phyloP scores from a whole-genome alignment of 1,140 invertebrate genomes.

The Atopsyche davidsoni region DNA sequence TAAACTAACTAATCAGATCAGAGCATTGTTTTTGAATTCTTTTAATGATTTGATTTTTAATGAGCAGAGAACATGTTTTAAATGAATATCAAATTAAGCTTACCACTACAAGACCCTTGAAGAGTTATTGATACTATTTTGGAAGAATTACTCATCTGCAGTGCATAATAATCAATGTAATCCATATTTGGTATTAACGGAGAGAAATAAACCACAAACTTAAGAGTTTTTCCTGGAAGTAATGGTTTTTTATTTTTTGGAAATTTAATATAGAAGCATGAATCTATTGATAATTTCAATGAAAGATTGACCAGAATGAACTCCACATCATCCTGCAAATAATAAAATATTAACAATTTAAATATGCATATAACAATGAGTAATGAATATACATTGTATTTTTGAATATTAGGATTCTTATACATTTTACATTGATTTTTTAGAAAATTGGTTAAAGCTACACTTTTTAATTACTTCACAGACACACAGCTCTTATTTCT shows the following conservation, averaged over 20 bases:
- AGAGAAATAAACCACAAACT: conserved; percentile 10
- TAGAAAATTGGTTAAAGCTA: no score
- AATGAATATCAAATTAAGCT: background rate
- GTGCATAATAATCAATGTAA: conserved; percentile 10
- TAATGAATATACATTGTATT: background rate
- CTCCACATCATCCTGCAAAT: conserved; percentile 8
- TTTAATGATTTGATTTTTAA: no score
- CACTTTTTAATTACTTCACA: no score
- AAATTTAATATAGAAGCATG: conserved; percentile 9
- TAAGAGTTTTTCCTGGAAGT: background rate
- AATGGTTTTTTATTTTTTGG: conserved; percentile 4
- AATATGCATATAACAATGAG: no score
- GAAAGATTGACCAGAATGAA: conserved; percentile 7
- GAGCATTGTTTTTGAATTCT: no score
- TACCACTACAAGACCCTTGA: conserved; percentile 13
- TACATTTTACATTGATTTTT: no score
- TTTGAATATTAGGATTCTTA: background rate
- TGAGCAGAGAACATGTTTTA: background rate
- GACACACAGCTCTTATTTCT: no score
- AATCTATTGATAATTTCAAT: conserved; percentile 1
- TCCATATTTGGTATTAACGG: conserved; percentile 5
- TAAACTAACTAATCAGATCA: no score
- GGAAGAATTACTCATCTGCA: background rate
- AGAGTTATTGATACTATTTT: background rate
- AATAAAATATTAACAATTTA: no score